These are phyloP conservation scores for Morus bassanus DNA, from an alignment of 2,797 vertebrate genomes.

Conservation along the genomic window DNA sequence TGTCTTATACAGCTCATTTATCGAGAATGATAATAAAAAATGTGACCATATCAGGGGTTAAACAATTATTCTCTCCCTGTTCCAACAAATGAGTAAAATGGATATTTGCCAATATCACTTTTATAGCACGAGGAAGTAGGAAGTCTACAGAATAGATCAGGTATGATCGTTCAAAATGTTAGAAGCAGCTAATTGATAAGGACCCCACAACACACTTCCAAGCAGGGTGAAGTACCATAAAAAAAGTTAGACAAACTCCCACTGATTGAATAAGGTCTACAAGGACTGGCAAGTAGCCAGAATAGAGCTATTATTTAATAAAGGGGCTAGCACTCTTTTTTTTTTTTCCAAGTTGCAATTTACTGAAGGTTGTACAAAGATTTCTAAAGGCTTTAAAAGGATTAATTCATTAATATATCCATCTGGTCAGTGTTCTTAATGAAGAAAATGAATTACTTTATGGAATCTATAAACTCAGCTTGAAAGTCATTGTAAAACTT, in stretches of 20 bases:
- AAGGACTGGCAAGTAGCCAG: not conserved
- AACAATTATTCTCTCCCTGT: not conserved
- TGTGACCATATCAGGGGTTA: not conserved
- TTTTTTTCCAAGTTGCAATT: not conserved
- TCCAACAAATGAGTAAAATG: constrained; percentile 21
- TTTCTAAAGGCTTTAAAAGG: not conserved
- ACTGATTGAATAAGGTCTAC: not conserved
- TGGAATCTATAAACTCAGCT: not conserved
- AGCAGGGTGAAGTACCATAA: not conserved
- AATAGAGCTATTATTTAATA: not conserved
- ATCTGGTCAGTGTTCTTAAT: not conserved
- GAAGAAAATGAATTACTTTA: not conserved
- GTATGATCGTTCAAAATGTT: not conserved
- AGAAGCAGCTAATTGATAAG: not conserved
- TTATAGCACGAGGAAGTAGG: not conserved
- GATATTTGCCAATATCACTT: constrained; percentile 26
- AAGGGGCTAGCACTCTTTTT: not conserved
- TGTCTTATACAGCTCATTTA: not conserved
- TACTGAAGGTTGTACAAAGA: not conserved
- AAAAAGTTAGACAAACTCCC: not conserved
- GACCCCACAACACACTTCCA: not conserved
- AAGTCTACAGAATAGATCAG: not conserved
- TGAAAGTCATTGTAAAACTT: not conserved
- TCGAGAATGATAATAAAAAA: constrained; percentile 7
- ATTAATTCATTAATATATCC: not conserved